Percentiles rank a stretch among this genome's conserved stretches.
Conservation (phyloP, 2,113 vertebrate species). For the Shinisaurus crocodilurus region DNA sequence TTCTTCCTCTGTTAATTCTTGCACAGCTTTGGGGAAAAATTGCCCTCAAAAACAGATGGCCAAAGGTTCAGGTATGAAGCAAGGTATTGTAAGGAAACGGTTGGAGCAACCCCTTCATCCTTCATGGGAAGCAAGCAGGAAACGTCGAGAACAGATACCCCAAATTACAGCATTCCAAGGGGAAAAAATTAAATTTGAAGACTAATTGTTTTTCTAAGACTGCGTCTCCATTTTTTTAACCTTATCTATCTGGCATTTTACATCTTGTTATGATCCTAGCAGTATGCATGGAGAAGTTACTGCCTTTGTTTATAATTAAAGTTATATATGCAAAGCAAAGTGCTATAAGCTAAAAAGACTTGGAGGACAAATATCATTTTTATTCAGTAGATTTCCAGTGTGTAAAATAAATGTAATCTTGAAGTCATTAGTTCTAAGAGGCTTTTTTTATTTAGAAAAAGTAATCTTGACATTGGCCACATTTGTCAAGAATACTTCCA, state of each 20-base stretch:
- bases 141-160: constrained; percentile 88
- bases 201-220: constrained; percentile 42
- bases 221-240: neutral
- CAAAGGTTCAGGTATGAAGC: constrained; percentile 50
- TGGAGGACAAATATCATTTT: neutral
- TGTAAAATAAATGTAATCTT: neutral
- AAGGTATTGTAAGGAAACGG: constrained; percentile 52
- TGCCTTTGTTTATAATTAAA: neutral
- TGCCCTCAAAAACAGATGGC: constrained; percentile 53
- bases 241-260: accelerated
- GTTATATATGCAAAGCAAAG: neutral
- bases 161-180: constrained; percentile 92
- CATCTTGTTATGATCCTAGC: neutral
- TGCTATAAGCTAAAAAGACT: neutral
- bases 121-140: constrained; percentile 96
- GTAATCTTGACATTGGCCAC: constrained; percentile 1
- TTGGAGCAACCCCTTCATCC: constrained; percentile 88
- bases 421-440: neutral
- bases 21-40: constrained; percentile 71
- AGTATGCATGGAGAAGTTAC: neutral
- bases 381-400: neutral
- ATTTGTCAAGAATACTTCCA: neutral
- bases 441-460: neutral
- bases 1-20: constrained; percentile 31
- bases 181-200: constrained; percentile 96